Conservation (phyloP, 2,888 invertebrate genomes). For the Thymelicus sylvestris region DNA sequence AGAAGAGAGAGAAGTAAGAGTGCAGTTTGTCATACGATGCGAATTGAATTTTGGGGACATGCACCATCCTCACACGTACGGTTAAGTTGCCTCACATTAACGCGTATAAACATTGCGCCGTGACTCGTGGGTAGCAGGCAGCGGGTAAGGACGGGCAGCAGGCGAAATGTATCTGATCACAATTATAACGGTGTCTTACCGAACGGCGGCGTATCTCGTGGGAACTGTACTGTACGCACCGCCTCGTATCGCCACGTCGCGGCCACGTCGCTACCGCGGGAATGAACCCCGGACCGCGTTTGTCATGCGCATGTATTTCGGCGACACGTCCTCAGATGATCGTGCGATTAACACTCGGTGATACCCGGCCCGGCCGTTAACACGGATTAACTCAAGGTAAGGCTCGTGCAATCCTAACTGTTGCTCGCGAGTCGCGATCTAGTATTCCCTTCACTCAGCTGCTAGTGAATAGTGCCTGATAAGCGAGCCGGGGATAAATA, state of each 20-base stretch:
- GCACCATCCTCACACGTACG: too few species aligned
- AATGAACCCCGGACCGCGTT: neutral
- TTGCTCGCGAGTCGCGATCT: too few species aligned
- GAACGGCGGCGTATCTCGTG: conserved; percentile 22
- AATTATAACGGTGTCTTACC: conserved; percentile 14
- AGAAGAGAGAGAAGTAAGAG: too few species aligned
- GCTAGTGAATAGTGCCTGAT: too few species aligned
- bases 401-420: too few species aligned
- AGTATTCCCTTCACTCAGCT: too few species aligned
- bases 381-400: too few species aligned
- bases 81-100: neutral
- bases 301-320: conserved; percentile 22
- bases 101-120: neutral
- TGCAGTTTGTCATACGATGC: too few species aligned
- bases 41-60: too few species aligned
- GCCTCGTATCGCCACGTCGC: conserved; percentile 10
- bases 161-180: conserved; percentile 34
- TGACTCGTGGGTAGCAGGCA: neutral
- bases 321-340: conserved; percentile 30
- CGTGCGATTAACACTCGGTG: conserved; percentile 21
- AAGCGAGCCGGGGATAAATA: too few species aligned
- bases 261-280: conserved; percentile 10
- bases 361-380: neutral
- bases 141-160: neutral
- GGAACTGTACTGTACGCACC: conserved; percentile 20